Evolutionary conservation across 2,113 vertebrate genomes (phyloP).

Genomic region (Reinhardtius hippoglossoides): DNA sequence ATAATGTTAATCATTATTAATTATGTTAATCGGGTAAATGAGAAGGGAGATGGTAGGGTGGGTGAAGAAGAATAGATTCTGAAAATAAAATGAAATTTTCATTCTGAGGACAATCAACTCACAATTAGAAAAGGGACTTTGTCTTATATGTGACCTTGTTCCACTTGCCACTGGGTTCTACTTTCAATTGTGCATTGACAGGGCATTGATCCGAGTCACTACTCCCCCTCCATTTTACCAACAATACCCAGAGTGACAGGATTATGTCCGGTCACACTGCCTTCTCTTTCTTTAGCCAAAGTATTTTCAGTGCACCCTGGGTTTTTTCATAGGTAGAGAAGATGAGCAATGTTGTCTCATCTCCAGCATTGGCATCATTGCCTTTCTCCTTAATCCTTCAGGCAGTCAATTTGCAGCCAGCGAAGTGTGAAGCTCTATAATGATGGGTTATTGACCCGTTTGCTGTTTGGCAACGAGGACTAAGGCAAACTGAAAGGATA

Average conservation of each 20-base stretch:
- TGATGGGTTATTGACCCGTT: constrained; percentile 94
- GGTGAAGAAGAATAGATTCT: too few species aligned
- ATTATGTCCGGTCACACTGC: constrained; percentile 62
- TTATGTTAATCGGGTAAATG: too few species aligned
- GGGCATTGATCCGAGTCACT: constrained; percentile 64
- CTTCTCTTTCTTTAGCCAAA: constrained; percentile 38
- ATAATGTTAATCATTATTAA: not conserved
- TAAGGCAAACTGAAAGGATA: constrained; percentile 73
- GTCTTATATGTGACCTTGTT: constrained; percentile 39
- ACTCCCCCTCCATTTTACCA: constrained; percentile 40
- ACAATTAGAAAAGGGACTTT: not conserved
- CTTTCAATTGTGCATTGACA: constrained; percentile 23
- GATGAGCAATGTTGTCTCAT: constrained; percentile 82
- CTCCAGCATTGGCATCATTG: constrained; percentile 78
- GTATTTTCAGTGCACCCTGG: constrained; percentile 49
- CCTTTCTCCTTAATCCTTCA: constrained; percentile 85
- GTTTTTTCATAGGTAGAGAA: constrained; percentile 67
- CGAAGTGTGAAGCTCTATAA: constrained; percentile 89
- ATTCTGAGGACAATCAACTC: not conserved
- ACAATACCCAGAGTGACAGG: constrained; percentile 57
- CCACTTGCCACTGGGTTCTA: constrained; percentile 13
- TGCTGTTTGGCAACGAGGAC: constrained; percentile 83
- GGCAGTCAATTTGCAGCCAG: constrained; percentile 90
- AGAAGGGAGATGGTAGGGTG: too few species aligned
- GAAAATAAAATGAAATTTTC: too few species aligned